Conservation (phyloP, 2,113 vertebrate species). For the Tragelaphus strepsiceros region DNA sequence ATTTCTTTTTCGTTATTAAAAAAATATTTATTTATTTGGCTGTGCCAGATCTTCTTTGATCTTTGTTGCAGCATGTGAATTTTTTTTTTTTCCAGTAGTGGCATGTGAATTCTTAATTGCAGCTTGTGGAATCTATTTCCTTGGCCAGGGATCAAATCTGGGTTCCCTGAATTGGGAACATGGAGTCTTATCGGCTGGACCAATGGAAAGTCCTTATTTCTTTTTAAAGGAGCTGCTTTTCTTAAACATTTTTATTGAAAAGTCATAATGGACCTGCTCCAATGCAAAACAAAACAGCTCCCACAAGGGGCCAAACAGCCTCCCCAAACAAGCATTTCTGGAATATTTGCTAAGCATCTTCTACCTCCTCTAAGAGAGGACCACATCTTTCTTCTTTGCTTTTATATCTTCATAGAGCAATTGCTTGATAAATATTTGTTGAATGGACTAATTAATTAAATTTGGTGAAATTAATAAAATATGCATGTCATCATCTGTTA, state of each 20-base stretch:
- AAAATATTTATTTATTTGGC: neutral
- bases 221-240: neutral
- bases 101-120: neutral
- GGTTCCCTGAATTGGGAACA: neutral
- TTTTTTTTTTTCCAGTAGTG: neutral
- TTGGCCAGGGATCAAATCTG: neutral
- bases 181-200: neutral
- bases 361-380: neutral
- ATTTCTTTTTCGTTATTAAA: neutral
- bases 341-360: neutral
- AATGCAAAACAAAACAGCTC: neutral
- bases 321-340: neutral
- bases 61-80: neutral
- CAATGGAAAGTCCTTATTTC: neutral
- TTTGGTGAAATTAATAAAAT: neutral
- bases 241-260: conserved; percentile 38
- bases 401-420: neutral
- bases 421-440: neutral
- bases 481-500: neutral
- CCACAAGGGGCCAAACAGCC: neutral
- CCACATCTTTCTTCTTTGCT: neutral
- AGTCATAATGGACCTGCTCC: neutral
- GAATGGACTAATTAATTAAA: neutral
- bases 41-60: neutral
- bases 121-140: neutral